Base-by-base conservation (phyloP, 2,888 invertebrate species). In the Punctoribates punctum region DNA sequence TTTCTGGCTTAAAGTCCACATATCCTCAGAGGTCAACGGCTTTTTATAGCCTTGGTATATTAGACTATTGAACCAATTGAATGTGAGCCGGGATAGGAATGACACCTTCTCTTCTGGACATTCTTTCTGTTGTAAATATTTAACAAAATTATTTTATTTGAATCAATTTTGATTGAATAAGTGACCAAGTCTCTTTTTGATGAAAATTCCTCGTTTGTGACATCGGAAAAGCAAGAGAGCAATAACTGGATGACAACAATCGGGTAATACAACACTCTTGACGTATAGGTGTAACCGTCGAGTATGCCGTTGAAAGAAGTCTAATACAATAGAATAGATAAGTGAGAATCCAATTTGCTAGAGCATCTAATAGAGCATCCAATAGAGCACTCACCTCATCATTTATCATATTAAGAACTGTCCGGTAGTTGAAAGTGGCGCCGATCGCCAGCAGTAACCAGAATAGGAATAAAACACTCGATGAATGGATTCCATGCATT, bases 381-480 rank as follows among this genome's bases (percentile, higher is more conserved):
- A n/a, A n/a, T n/a, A n/a, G n/a, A n/a, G n/a, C n/a, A n/a, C 15
- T 20, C 25, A 72, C 72, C 8, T 72, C 27, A 48, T n/a, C 25
- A 15, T 48, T 73, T 13, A 81, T 80, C 72, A 78, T 78, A 70
- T 79, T 77, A 13, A 85, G 60, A 83, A 90, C 89, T 25, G 90
- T 88, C 81, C 92, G 87, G 80, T 92, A 90, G 80, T 91, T 90
- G 0, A 92, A 87, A 77, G 90, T 85, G 1, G 92, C 92, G 65
- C 89, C 89, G 38, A 95, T 34, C 0, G 88, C 86, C 76, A 93
- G 84, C 0, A 94, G 82, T 27, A 95, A 86, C 96, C 96, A 97
- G 85, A 96, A 97, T 80, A 94, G 85, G 85, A 95, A 96, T 77
- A 94, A 86, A 74, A 93, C 88, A 5, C 96, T 97, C 4, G 97